Evolutionary conservation across 2,797 vertebrate genomes (phyloP).

Genomic region (Cuniculus paca): DNA sequence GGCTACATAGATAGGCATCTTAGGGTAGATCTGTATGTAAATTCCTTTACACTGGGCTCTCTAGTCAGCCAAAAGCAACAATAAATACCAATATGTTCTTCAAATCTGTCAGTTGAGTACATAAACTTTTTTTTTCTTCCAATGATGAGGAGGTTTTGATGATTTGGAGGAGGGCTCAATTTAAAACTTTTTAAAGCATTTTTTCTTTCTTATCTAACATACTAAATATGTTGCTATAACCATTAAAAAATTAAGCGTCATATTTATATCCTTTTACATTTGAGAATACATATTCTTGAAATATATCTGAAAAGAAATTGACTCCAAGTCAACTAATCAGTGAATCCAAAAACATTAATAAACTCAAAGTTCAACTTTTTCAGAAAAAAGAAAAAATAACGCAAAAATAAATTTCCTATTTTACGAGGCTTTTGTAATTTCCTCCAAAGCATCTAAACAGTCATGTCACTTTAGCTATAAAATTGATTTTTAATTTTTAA

Average conservation of each 20-base stretch:
- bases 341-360: slow-evolving; percentile 30
- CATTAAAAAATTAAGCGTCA: not conserved
- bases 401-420: slow-evolving; percentile 50
- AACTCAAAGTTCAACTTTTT: slow-evolving; percentile 15
- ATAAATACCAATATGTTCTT: slow-evolving; percentile 74
- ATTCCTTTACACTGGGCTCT: slow-evolving; percentile 59
- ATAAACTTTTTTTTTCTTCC: not conserved
- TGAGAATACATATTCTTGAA: slow-evolving; percentile 9
- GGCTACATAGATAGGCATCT: slow-evolving; percentile 59
- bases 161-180: not conserved
- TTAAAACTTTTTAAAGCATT: slow-evolving; percentile 10
- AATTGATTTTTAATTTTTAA: slow-evolving; percentile 11
- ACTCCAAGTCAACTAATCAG: not conserved
- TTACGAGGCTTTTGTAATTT: slow-evolving; percentile 46
- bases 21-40: slow-evolving; percentile 42
- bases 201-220: slow-evolving; percentile 25
- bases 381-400: slow-evolving; percentile 25
- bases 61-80: slow-evolving; percentile 60
- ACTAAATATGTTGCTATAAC: slow-evolving; percentile 23
- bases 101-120: slow-evolving; percentile 46
- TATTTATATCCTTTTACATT: slow-evolving; percentile 28
- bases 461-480: slow-evolving; percentile 1
- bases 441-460: not conserved
- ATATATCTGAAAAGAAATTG: slow-evolving; percentile 17
- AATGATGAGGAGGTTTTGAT: not conserved